These are phyloP conservation scores for Sinohyriopsis cumingii DNA, from an alignment of 2,888 invertebrate species.

Conservation along the genomic window DNA sequence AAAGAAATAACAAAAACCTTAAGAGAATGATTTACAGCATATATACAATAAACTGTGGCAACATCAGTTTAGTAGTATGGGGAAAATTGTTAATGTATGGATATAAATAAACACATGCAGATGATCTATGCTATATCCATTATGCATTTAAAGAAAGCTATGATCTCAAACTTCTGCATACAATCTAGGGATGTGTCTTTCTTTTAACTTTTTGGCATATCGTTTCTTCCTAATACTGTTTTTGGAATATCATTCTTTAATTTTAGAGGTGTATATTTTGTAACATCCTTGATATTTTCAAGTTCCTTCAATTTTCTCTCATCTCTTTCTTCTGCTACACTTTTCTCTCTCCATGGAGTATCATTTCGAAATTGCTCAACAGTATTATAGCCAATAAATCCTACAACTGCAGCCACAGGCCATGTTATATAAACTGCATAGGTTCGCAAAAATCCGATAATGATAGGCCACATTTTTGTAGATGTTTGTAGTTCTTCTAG, in stretches of 20 bases:
- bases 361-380: conserved; percentile 76
- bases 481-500: too few species aligned
- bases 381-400: conserved; percentile 89
- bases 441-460: conserved; percentile 79
- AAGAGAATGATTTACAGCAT: too few species aligned
- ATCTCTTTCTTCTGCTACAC: conserved; percentile 82
- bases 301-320: conserved; percentile 79
- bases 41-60: too few species aligned
- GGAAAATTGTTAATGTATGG: too few species aligned
- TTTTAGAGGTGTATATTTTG: conserved; percentile 80
- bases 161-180: too few species aligned
- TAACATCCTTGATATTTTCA: conserved; percentile 70
- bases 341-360: conserved; percentile 72
- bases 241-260: conserved; percentile 76
- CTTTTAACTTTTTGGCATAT: conserved; percentile 11
- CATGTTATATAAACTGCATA: conserved; percentile 84
- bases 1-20: too few species aligned
- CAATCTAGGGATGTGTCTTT: too few species aligned
- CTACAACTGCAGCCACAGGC: conserved; percentile 87
- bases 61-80: too few species aligned
- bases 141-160: too few species aligned
- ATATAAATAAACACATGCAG: too few species aligned
- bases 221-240: conserved; percentile 74
- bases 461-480: conserved; percentile 82
- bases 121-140: too few species aligned